These are phyloP conservation scores for Chelmon rostratus DNA, from an alignment of 2,797 vertebrate genomes.

Conservation along the genomic window DNA sequence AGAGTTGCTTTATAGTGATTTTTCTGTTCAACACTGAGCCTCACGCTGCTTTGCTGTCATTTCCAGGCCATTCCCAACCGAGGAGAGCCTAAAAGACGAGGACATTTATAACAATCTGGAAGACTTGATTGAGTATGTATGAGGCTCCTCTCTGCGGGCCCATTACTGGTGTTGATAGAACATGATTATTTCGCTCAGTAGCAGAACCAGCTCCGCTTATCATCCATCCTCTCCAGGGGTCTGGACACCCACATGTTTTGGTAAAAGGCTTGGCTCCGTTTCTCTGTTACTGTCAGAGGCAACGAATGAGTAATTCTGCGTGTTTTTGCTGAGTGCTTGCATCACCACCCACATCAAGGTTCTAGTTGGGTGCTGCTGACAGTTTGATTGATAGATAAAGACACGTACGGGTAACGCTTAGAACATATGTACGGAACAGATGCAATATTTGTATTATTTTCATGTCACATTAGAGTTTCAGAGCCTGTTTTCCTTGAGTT, in stretches of 20 bases:
- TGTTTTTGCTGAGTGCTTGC: conserved; percentile 49
- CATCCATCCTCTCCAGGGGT: conserved; percentile 65
- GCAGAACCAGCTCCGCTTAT: conserved; percentile 45
- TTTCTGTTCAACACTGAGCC: conserved; percentile 7
- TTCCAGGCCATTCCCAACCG: conserved; percentile 92
- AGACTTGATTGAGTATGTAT: conserved; percentile 95
- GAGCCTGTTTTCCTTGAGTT: background rate
- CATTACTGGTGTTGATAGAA: conserved; percentile 55
- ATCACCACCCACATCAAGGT: conserved; percentile 49
- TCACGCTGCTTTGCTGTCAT: conserved; percentile 52
- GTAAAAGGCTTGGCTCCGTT: conserved; percentile 57
- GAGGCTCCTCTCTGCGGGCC: conserved; percentile 40
- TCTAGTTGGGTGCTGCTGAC: conserved; percentile 27
- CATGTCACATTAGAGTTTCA: background rate
- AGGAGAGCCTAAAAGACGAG: conserved; percentile 91
- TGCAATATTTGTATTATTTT: conserved; percentile 15
- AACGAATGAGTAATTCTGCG: conserved; percentile 72
- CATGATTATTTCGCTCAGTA: conserved; percentile 56
- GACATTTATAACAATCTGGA: conserved; percentile 94
- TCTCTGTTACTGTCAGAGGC: conserved; percentile 68
- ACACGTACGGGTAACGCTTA: background rate
- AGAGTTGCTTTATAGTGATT: background rate
- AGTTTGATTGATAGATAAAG: conserved; percentile 22
- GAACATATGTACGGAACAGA: background rate
- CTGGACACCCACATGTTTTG: conserved; percentile 68